Base-by-base conservation (phyloP, 1,140 invertebrate genomes). In the Drosophila repletoides region DNA sequence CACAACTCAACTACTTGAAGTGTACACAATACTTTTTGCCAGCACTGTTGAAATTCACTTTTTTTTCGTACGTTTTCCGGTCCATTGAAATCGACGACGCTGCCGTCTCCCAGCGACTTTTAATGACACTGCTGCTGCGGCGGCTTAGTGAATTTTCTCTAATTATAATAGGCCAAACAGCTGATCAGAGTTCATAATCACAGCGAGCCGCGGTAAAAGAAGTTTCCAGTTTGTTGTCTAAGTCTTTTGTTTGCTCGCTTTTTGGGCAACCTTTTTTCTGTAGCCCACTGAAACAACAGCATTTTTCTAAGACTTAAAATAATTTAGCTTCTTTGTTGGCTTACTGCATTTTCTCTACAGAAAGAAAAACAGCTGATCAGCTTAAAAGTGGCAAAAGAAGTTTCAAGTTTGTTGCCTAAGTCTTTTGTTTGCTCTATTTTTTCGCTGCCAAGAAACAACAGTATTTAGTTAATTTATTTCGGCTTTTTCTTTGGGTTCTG, bases 31-130 rank as follows among this genome's bases (percentile, higher is more conserved):
- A 24, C n/a, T 61, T 72, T 83, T 76, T 68, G 36, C 46, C 46
- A 60, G 34, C 63, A 55, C 61, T 68, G 45, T 72, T 38, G 29
- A 84, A 84, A 86, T 77, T 84, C 80, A 86, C 80, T 83, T 83
- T 71, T 56, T 40, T 63, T 64, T 64, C 52, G 55, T 81, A 53
- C 53, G 73, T 83, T 83, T 83, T 84, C 79, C 79, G 79, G 74
- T 86, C 79, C 80, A 84, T 86, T 86, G 79, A 86, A 79, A 79
- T 67, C 59, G 61, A 45, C 66, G 76, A 15, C 64, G 76, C 33
- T 29, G 12, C 40, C 29, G 29, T 31, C 36, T 40, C 9, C 34
- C 24, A 45, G 40, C 70, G n/a, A n/a, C n/a, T n/a, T 41, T 79
- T 80, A 70, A 41, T 56, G 69, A 66, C 72, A 64, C 21, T 24